Conservation (phyloP, 30 jellyfish, hydroid and myxozoan genomes). For the Turritopsis rubra region DNA sequence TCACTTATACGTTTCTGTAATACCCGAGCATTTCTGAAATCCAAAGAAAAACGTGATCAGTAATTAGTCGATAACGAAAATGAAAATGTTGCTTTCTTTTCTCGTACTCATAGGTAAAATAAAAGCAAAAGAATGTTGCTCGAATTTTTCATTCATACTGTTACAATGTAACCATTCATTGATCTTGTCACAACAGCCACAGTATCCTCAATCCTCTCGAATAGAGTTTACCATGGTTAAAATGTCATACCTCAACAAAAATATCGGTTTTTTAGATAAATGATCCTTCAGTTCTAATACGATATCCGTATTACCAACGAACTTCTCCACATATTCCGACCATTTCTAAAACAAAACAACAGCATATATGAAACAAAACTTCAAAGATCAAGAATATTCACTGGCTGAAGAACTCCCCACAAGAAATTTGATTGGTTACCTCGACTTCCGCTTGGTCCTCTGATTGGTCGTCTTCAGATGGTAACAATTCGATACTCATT, state of each 20-base stretch:
- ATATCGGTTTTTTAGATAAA: slow-evolving; percentile 63
- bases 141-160: no score
- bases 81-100: neutral
- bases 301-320: slow-evolving; percentile 60
- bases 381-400: neutral
- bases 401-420: neutral
- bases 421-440: slow-evolving; percentile 24
- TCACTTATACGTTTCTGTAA: neutral
- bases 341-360: slow-evolving; percentile 47
- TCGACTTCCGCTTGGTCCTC: slow-evolving; percentile 81
- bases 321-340: slow-evolving; percentile 87
- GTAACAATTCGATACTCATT: slow-evolving; percentile 64
- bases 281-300: slow-evolving; percentile 61
- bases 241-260: slow-evolving; percentile 54
- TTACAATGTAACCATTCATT: no score
- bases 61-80: neutral
- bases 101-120: no score
- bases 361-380: neutral
- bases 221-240: no score
- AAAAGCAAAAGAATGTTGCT: no score
- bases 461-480: slow-evolving; percentile 84
- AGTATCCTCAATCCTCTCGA: no score
- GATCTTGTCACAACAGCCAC: no score
- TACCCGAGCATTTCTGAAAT: slow-evolving; percentile 12
- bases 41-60: neutral